Evolutionary conservation across 2,113 vertebrate genomes (phyloP).

Genomic region (Bostrychus sinensis): DNA sequence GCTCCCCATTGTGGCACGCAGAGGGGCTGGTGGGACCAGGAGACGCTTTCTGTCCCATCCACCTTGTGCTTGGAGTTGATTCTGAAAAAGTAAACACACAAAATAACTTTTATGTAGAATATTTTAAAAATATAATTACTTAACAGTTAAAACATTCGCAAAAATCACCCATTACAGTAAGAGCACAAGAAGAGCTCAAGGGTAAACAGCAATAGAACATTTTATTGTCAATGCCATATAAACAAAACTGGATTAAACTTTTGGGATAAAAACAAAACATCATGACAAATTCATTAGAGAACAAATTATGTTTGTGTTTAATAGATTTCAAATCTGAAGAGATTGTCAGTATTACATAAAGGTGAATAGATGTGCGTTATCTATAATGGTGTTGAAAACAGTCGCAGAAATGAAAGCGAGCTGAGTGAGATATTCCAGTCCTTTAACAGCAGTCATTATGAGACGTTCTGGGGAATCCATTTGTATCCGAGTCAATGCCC

Average conservation of each 20-base stretch:
- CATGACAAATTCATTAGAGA: no score
- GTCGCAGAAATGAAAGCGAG: background rate
- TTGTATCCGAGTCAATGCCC: constrained; percentile 37
- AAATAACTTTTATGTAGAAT: background rate
- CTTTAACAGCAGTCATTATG: constrained; percentile 22
- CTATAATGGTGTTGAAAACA: background rate
- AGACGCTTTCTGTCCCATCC: constrained; percentile 83
- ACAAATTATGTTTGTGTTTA: background rate
- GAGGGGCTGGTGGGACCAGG: constrained; percentile 81
- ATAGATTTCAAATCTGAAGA: background rate
- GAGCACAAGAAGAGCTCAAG: no score
- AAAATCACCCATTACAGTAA: no score
- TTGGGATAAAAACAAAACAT: background rate
- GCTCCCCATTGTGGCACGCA: constrained; percentile 91
- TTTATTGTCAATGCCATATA: background rate
- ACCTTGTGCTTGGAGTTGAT: constrained; percentile 85
- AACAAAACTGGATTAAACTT: background rate
- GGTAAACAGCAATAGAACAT: background rate
- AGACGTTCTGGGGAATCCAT: constrained; percentile 18
- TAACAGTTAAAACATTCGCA: no score
- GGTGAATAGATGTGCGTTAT: background rate
- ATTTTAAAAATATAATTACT: no score
- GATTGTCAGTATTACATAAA: background rate
- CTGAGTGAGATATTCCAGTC: constrained; percentile 26
- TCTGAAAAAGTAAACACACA: constrained; percentile 55